These are phyloP conservation scores for Scalopus aquaticus DNA, from an alignment of 2,113 vertebrate genomes.

Conservation along the genomic window DNA sequence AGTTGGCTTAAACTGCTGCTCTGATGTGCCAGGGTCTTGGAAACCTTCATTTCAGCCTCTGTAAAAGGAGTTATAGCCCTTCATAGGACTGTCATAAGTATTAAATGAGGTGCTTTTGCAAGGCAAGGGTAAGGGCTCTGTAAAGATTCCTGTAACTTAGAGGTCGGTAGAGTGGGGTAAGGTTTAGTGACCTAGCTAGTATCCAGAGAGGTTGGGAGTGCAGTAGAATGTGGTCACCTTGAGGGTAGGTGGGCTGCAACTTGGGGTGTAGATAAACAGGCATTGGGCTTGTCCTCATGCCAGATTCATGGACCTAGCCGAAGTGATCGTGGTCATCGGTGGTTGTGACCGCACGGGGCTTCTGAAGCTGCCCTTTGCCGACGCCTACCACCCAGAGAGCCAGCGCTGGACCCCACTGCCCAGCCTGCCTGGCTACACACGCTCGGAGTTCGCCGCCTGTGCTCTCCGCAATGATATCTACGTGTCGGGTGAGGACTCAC, in stretches of 20 bases:
- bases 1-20: background rate
- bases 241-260: background rate
- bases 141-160: background rate
- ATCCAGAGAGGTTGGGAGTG: background rate
- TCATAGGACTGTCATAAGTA: background rate
- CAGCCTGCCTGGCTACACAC: constrained; percentile 86
- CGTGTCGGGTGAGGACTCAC: constrained; percentile 85
- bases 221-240: background rate
- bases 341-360: constrained; percentile 88
- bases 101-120: background rate
- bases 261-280: background rate
- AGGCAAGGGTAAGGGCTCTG: background rate
- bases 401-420: constrained; percentile 85
- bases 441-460: constrained; percentile 89
- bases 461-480: constrained; percentile 89
- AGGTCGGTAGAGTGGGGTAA: background rate
- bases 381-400: constrained; percentile 84
- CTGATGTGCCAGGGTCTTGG: background rate
- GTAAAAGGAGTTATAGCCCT: background rate
- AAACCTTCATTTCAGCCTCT: background rate
- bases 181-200: background rate
- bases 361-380: constrained; percentile 83
- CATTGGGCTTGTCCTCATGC: background rate
- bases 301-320: constrained; percentile 87
- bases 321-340: constrained; percentile 88